Evolutionary conservation across 2,888 invertebrate genomes (phyloP).

Genomic region (Patella pellucida): DNA sequence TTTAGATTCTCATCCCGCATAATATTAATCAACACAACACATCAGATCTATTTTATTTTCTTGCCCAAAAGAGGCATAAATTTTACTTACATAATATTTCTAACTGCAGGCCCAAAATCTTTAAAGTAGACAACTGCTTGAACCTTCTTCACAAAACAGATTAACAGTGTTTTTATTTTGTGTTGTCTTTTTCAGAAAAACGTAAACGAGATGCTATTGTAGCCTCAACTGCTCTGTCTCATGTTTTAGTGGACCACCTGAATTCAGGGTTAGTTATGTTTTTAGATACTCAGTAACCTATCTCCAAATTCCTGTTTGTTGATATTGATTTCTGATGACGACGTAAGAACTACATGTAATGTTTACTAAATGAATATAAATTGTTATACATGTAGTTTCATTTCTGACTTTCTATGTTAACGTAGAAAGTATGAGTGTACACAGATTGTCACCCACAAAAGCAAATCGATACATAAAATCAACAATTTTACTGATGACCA

Average conservation of each 20-base stretch:
- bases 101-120: too few relatives aligned
- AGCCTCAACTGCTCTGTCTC: constrained; percentile 92
- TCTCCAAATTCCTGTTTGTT: neutral
- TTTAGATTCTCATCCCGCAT: too few relatives aligned
- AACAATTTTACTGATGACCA: too few relatives aligned
- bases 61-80: too few relatives aligned
- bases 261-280: constrained; percentile 89
- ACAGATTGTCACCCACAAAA: too few relatives aligned
- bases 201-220: constrained; percentile 93
- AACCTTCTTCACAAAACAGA: too few relatives aligned
- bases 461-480: too few relatives aligned
- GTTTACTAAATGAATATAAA: neutral
- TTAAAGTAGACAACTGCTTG: too few relatives aligned
- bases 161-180: too few relatives aligned
- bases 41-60: too few relatives aligned
- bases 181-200: constrained; percentile 79
- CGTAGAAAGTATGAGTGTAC: neutral
- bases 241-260: constrained; percentile 94
- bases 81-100: too few relatives aligned
- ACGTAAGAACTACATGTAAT: neutral
- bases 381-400: neutral
- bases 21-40: too few relatives aligned
- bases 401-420: neutral
- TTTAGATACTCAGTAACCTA: neutral
- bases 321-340: neutral